Evolutionary conservation across 2,888 invertebrate species (phyloP).

Genomic region (Microdon myrmicae): DNA sequence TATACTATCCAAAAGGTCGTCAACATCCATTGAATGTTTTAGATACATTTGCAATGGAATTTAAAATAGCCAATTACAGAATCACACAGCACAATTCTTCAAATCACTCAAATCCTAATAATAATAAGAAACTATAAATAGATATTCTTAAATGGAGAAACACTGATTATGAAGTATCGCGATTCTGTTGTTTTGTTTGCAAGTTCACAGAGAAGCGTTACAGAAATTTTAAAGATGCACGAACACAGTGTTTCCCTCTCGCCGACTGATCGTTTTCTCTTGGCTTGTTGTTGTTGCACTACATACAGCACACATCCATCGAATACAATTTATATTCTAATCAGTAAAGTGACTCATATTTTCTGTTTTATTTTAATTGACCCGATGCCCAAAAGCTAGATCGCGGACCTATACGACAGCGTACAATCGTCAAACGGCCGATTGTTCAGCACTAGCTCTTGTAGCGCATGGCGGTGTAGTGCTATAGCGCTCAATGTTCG

Average conservation of each 20-base stretch:
- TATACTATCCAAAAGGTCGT: conserved; percentile 64
- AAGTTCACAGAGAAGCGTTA: too few species aligned
- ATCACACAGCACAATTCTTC: too few species aligned
- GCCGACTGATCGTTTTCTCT: conserved; percentile 36
- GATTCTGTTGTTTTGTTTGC: too few species aligned
- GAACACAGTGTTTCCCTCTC: conserved; percentile 21
- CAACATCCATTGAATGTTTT: conserved; percentile 65
- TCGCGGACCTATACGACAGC: background rate
- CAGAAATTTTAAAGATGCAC: conserved; percentile 28
- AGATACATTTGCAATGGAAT: conserved; percentile 64
- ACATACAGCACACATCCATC: conserved; percentile 15
- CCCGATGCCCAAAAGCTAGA: conserved; percentile 6
- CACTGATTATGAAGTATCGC: too few species aligned
- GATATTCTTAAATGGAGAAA: too few species aligned
- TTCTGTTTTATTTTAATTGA: conserved; percentile 8
- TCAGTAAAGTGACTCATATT: conserved; percentile 40
- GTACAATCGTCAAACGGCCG: conserved; percentile 4
- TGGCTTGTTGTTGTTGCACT: conserved; percentile 12
- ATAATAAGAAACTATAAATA: too few species aligned
- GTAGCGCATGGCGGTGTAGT: too few species aligned
- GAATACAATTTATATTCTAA: conserved; percentile 39
- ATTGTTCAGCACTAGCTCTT: too few species aligned
- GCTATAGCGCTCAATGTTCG: too few species aligned
- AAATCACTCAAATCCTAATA: too few species aligned
- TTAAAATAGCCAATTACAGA: conserved; percentile 13